These are phyloP conservation scores for Lycaon pictus DNA, from an alignment of 2,113 vertebrate genomes.

Conservation along the genomic window DNA sequence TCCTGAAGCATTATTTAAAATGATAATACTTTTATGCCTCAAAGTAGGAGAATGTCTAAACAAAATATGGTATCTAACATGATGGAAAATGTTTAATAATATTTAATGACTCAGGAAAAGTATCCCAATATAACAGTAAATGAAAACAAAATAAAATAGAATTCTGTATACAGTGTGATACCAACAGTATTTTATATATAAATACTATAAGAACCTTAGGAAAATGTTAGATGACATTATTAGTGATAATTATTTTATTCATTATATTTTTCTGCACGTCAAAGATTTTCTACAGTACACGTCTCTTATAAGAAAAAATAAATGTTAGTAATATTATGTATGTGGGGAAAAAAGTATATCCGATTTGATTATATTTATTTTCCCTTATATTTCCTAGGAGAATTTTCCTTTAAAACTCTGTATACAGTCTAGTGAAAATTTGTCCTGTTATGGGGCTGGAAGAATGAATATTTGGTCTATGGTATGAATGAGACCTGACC, in stretches of 20 bases:
- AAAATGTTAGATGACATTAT: slow-evolving; percentile 16
- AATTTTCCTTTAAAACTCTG: slow-evolving; percentile 33
- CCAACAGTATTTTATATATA: neutral
- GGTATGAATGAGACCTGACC: neutral
- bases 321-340: neutral
- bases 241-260: neutral
- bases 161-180: neutral
- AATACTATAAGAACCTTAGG: neutral
- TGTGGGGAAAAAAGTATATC: neutral
- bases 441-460: neutral
- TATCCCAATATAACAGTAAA: neutral
- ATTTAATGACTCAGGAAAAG: neutral
- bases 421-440: neutral
- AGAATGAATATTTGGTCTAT: neutral
- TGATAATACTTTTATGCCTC: neutral
- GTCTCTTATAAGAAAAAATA: neutral
- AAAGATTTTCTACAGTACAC: neutral
- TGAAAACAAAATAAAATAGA: slow-evolving; percentile 10
- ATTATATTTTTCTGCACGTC: neutral
- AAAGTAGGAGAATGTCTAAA: neutral
- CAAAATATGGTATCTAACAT: neutral
- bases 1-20: slow-evolving; percentile 19
- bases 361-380: neutral
- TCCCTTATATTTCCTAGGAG: neutral
- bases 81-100: neutral